Base-by-base conservation (phyloP, 2,888 invertebrate genomes). In the Barypeithes pellucidus region DNA sequence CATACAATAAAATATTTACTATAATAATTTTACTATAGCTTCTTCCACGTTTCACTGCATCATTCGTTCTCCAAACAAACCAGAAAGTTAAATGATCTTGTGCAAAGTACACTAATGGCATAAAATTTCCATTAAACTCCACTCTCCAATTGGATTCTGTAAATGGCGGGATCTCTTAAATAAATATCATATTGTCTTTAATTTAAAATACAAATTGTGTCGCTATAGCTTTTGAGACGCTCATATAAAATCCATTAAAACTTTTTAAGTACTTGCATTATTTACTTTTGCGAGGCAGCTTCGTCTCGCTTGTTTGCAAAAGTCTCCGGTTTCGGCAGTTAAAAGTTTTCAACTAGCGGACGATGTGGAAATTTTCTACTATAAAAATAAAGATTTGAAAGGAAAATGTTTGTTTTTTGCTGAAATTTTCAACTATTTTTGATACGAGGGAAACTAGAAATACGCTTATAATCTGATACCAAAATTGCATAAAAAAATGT, bases 231-330 rank as follows among this genome's bases (percentile, higher is more conserved):
- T 54, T 43, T 36, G 57, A 66, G 43, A 54, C 66, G 66, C 66
- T 52, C 66, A 66, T 66, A 66, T 66, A 66, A 66, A 66, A 66
- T 66, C 66, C 66, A 66, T 66, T 66, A 66, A 66, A 66, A 66
- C 57, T 66, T 66, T 66, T 66, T 52, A 33, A 65, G 65, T 50
- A 39, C 50, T 50, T 9, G 65, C 24, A 50, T 65, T 65, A 65
- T 65, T 65, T 65, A 65, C 65, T 65, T 65, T 65, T 65, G 41
- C 47, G 33, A 47, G 18, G 29, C 62, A 16, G 62, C 4, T 33
- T 29, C 33, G 54, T 33, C 54, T 57, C 54, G 54, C 16, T 33
- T 57, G 33, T 57, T 57, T 57, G 54, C 18, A 57, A 57, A 33
- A 33, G 18, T 29, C 54, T 57, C 54, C 54, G 33, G 54, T 57